Conservation (phyloP, 1,140 invertebrate species). For the Drosophila eugracilis region DNA sequence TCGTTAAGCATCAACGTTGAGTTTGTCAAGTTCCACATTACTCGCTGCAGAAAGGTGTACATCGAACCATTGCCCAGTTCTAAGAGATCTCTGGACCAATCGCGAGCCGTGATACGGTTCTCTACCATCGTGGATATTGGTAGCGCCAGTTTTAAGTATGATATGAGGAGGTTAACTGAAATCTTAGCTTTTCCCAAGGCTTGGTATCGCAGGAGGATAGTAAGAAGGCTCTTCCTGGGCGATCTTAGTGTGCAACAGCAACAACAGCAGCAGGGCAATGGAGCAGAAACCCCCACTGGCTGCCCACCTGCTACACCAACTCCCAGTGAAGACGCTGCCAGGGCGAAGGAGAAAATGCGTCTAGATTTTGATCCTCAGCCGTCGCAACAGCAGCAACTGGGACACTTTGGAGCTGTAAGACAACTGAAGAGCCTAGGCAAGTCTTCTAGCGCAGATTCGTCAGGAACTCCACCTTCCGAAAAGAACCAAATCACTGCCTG, state of each 20-base stretch:
- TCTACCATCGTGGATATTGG: conserved; percentile 98
- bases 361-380: conserved; percentile 59
- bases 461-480: conserved; percentile 76
- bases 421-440: conserved; percentile 86
- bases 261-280: conserved; percentile 56
- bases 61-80: conserved; percentile 87
- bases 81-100: conserved; percentile 86
- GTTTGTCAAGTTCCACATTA: conserved; percentile 98
- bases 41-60: conserved; percentile 93
- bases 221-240: conserved; percentile 96
- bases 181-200: conserved; percentile 99
- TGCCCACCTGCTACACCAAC: conserved; percentile 57
- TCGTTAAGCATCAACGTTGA: conserved; percentile 98
- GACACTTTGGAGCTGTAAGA: conserved; percentile 79
- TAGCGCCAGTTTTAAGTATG: conserved; percentile 99
- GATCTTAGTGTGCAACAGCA: conserved; percentile 88
- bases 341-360: conserved; percentile 67
- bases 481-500: conserved; percentile 88
- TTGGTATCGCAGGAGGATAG: conserved; percentile 97
- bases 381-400: conserved; percentile 47
- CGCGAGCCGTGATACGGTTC: conserved; percentile 93
- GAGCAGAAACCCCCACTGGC: conserved; percentile 52
- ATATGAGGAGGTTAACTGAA: conserved; percentile 98
- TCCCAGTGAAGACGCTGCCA: conserved; percentile 54
- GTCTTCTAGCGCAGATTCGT: conserved; percentile 77